A percentile compares a stretch with the other conserved stretches of the same genome.
Evolutionary conservation across 2,113 vertebrate genomes (phyloP).

Genomic region (Labrus mixtus): DNA sequence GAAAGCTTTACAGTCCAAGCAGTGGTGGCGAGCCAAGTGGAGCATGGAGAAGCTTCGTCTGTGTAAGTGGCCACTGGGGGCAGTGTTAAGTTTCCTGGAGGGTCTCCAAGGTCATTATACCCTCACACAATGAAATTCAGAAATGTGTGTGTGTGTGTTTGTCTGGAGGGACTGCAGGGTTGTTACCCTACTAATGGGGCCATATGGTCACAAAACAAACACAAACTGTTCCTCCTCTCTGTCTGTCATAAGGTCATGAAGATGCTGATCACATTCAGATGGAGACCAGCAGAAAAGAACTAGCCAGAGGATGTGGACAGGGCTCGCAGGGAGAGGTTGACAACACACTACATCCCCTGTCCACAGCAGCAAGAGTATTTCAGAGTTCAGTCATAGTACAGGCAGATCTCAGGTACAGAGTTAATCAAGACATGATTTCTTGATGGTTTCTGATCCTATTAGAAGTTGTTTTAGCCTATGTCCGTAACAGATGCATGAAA

Average conservation of each 20-base stretch:
- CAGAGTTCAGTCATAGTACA: neutral
- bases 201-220: conserved; percentile 86
- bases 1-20: conserved; percentile 36
- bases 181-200: conserved; percentile 85
- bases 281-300: conserved; percentile 56
- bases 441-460: neutral
- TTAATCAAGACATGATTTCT: neutral
- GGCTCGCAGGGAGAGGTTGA: conserved; percentile 45
- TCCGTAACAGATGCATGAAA: neutral
- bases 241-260: conserved; percentile 80
- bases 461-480: neutral
- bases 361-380: neutral
- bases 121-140: conserved; percentile 19
- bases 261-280: conserved; percentile 74
- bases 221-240: conserved; percentile 76
- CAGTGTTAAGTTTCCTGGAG: conserved; percentile 68
- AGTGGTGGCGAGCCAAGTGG: conserved; percentile 61
- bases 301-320: conserved; percentile 55
- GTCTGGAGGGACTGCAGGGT: conserved; percentile 79
- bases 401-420: neutral
- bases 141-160: conserved; percentile 42
- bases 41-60: conserved; percentile 53
- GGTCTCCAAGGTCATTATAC: conserved; percentile 64
- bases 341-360: conserved; percentile 42
- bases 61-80: conserved; percentile 71